Evolutionary conservation across 2,888 invertebrate species (phyloP), one percentile per base, ranked within the genome.

Genomic region (Nomada ferruginata): DNA sequence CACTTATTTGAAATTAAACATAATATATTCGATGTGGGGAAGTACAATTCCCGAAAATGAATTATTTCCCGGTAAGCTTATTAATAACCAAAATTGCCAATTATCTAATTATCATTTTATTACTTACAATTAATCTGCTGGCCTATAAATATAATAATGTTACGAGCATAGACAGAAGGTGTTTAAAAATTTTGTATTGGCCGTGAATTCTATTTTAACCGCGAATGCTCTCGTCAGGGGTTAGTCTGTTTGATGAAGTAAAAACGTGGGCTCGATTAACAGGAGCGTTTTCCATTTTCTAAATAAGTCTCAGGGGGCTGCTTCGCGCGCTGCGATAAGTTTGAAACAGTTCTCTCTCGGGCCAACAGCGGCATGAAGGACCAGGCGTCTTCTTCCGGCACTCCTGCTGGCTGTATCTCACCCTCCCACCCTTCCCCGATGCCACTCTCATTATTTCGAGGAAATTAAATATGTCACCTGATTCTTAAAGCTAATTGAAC

Each of bases 381-480:
- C 84, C 89, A 89, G 88, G 88, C 87, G 89, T 87, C 89, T 88
- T 87, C 90, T 91, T 90, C 90, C 91, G 91, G 90, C 89, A 89
- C 92, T 91, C 90, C 91, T 90, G 79, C 86, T 85, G 89, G 85
- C 70, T 78, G 60, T 92, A 90, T 91, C 92, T 91, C 87, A 80
- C 83, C 79, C 55, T 69, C 78, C 60, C 80, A 65, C 76, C 86
- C 87, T 87, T 89, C 87, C 89, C 84, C 82, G 84, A 86, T 90
- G 82, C 91, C 90, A 91, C 91, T 92, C 90, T 91, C 92, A 92
- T 92, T 92, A 92, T 91, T 90, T 89, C 86, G 76, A 91, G 92
- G 91, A 93, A 93, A 93, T 93, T 92, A 92, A 92, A 93, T 91
- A 91, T 91, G 92, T 92, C 91, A 89, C 90, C 89, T 89, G 90